Conservation (phyloP, 2,797 vertebrate genomes). For the Eospalax fontanierii region DNA sequence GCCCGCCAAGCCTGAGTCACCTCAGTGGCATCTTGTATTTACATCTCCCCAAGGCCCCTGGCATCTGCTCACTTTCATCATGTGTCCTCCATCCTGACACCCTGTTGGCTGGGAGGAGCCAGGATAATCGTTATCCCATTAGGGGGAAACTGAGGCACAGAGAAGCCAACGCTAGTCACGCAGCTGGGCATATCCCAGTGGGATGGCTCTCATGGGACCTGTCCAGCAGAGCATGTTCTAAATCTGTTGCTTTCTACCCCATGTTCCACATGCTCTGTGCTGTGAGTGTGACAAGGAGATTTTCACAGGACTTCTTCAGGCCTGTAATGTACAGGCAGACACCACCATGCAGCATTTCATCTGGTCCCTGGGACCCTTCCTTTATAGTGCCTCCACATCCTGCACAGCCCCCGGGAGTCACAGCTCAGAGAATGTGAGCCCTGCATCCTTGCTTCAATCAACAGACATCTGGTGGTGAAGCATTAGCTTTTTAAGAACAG, state of each 20-base stretch:
- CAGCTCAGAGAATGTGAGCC: not conserved
- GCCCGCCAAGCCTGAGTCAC: slow-evolving; percentile 11
- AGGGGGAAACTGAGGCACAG: not conserved
- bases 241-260: fast-evolving
- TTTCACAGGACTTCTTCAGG: not conserved
- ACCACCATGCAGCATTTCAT: fast-evolving
- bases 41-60: slow-evolving; percentile 54
- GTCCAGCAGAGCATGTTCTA: fast-evolving
- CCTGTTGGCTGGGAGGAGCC: slow-evolving; percentile 2
- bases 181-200: too few species aligned
- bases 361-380: not conserved
- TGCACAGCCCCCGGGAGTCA: not conserved
- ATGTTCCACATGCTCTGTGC: fast-evolving
- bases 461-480: not conserved
- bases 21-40: not conserved
- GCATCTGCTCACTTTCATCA: slow-evolving; percentile 44
- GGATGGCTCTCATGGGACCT: not conserved
- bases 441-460: not conserved
- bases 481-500: not conserved
- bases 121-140: not conserved
- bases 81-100: not conserved
- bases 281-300: not conserved
- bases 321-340: fast-evolving
- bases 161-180: not conserved
- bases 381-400: not conserved